Conservation (phyloP, 2,113 vertebrate genomes). For the Neotoma lepida region DNA sequence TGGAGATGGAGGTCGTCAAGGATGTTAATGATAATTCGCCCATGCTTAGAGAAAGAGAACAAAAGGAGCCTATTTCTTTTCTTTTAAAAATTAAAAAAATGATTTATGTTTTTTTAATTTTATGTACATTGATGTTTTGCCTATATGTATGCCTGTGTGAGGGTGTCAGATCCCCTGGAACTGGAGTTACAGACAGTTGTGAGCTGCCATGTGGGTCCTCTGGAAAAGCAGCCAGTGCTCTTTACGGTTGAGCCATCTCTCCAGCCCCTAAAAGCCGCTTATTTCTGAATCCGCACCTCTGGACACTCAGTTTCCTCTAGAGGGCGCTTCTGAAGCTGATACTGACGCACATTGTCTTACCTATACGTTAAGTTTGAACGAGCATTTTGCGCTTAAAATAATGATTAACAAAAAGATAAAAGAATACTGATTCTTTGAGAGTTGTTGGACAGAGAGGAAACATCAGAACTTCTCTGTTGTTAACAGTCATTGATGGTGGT, state of each 20-base stretch:
- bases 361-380: conserved; percentile 70
- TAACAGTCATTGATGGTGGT: conserved; percentile 81
- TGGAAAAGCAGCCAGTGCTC: not conserved
- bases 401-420: conserved; percentile 59
- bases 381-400: conserved; percentile 76
- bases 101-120: not conserved
- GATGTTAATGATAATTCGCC: not conserved
- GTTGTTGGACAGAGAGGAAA: conserved; percentile 72
- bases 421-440: conserved; percentile 73
- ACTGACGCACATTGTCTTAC: conserved; percentile 83
- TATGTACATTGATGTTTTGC: not conserved
- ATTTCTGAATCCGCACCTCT: conserved; percentile 75
- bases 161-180: not conserved
- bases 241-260: not conserved
- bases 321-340: conserved; percentile 81
- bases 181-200: not conserved
- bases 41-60: conserved; percentile 68
- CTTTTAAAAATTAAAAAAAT: not conserved
- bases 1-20: not conserved
- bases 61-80: conserved; percentile 42
- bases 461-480: conserved; percentile 59
- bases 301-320: conserved; percentile 80
- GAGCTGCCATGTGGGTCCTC: not conserved
- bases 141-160: not conserved
- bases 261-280: not conserved